Conservation (phyloP, 2,797 vertebrate species). For the Yasuhikotakia modesta region DNA sequence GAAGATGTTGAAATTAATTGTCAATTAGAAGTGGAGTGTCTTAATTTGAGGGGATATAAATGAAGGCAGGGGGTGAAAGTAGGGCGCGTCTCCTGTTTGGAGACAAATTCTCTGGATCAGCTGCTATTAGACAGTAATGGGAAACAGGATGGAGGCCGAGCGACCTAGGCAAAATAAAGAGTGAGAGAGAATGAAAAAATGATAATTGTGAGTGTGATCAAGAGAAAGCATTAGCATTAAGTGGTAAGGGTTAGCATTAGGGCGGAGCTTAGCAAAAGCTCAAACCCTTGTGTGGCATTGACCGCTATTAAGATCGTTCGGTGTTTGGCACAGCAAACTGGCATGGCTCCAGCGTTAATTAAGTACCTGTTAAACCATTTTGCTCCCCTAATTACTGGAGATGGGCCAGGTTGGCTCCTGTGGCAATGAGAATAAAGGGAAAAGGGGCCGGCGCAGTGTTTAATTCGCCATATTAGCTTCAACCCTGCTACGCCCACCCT, state of each 20-base stretch:
- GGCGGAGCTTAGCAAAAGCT: slow-evolving; percentile 43
- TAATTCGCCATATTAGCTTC: slow-evolving; percentile 64
- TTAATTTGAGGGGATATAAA: slow-evolving; percentile 84
- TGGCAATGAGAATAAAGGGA: slow-evolving; percentile 57
- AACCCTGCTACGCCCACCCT: slow-evolving; percentile 31
- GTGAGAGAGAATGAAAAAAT: slow-evolving; percentile 14
- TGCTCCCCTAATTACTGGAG: slow-evolving; percentile 73
- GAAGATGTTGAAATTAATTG: slow-evolving; percentile 88
- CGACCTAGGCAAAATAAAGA: slow-evolving; percentile 60
- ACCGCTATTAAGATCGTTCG: slow-evolving; percentile 79
- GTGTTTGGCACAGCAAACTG: slow-evolving; percentile 77
- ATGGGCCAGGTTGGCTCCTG: slow-evolving; percentile 67
- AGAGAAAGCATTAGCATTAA: slow-evolving; percentile 65
- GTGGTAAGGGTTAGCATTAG: slow-evolving; percentile 26
- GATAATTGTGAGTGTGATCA: slow-evolving; percentile 71
- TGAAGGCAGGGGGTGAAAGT: slow-evolving; percentile 67
- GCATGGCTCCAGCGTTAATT: slow-evolving; percentile 78
- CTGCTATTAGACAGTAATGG: slow-evolving; percentile 79
- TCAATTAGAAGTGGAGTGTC: slow-evolving; percentile 85
- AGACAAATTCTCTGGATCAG: slow-evolving; percentile 64
- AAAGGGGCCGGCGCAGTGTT: slow-evolving; percentile 60
- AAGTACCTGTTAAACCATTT: slow-evolving; percentile 80
- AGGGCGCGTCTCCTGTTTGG: slow-evolving; percentile 57
- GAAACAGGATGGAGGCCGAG: slow-evolving; percentile 76
- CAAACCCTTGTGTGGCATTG: slow-evolving; percentile 76